Base-by-base conservation (phyloP, 2,797 vertebrate species). In the Rhadinocentrus ornatus region DNA sequence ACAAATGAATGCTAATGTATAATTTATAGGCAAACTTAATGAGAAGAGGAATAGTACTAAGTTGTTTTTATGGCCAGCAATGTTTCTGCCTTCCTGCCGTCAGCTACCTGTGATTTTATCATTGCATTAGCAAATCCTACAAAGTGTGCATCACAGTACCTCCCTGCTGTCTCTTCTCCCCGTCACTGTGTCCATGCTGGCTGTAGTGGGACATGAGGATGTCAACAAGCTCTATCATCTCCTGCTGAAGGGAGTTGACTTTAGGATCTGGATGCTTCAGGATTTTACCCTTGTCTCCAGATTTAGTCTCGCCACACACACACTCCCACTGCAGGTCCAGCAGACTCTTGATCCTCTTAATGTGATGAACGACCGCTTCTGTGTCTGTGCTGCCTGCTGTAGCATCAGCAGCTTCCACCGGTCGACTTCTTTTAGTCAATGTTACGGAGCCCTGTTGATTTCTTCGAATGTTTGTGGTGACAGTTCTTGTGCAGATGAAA, bases 271-370 rank as follows among this genome's bases (percentile, higher is more conserved):
- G 94, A 71, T 96, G 96, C 63, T 93, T 93, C 58, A 93, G 93
- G 46, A 93, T 48, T 58, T 66, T 92, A 0, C 86, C 92, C 2
- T 95, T 91, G 2, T 94, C 88, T 84, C 91, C 93, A 0, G 94
- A 90, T 71, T 94, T 93, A 2, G 90, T 85, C 4, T 94, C 91
- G 0, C 92, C 92, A 86, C 97, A 96, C 85, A 98, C 87, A 85
- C 94, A 97, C 65, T 92, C 93, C 97, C 97, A 98, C 89, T 99
- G 98, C 85, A 98, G 94, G 75, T 96, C 94, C 75, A 99, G 88
- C 26, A 99, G 96, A 65, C 92, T 93, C 85, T 96, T 96, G 84
- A 99, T 96, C 90, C 93, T 96, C 73, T 93, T 93, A 3, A 99
- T 94, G 0, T 97, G 97, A 20, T 94, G 94, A 53, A 94, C 88